Percentiles rank a stretch among this genome's conserved stretches.
Evolutionary conservation across 2,888 invertebrate genomes (phyloP).

Genomic region (Ormia ochracea): DNA sequence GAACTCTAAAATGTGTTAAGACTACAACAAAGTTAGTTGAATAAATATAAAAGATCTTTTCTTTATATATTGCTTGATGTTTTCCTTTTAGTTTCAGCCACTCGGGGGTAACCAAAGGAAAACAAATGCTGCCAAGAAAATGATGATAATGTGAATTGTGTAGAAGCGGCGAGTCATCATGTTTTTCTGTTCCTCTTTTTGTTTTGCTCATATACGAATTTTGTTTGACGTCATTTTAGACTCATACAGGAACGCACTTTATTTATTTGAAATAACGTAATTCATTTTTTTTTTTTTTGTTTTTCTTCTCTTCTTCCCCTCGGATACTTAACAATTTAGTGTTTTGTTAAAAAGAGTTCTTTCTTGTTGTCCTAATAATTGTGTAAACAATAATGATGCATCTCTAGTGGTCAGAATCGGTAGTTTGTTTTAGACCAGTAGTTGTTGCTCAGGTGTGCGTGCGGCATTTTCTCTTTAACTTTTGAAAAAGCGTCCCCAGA

Average conservation of each 20-base stretch:
- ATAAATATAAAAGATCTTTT: constrained; percentile 11
- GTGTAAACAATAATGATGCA: constrained; percentile 75
- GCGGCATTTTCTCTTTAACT: constrained; percentile 68
- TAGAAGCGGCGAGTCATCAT: constrained; percentile 54
- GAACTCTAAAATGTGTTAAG: constrained; percentile 37
- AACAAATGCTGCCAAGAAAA: constrained; percentile 12
- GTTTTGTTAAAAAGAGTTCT: constrained; percentile 51
- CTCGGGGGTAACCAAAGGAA: constrained; percentile 56
- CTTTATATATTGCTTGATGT: not conserved
- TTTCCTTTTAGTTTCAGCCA: constrained; percentile 37
- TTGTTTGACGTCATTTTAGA: constrained; percentile 49
- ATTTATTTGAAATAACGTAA: constrained; percentile 3
- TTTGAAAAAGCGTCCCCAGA: constrained; percentile 6
- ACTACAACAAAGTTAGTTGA: constrained; percentile 6
- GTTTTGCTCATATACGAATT: too few species aligned
- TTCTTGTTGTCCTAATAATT: constrained; percentile 72
- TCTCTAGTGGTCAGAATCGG: constrained; percentile 54
- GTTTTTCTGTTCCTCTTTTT: not conserved
- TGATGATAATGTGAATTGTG: constrained; percentile 24
- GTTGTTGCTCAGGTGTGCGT: constrained; percentile 8
- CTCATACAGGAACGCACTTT: not conserved
- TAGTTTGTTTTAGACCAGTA: constrained; percentile 25
- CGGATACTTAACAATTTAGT: constrained; percentile 19
- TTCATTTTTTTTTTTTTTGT: not conserved
- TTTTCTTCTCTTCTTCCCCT: too few species aligned